These are phyloP conservation scores for Dufourea novaeangliae DNA, from an alignment of 1,140 invertebrate genomes.

Conservation along the genomic window DNA sequence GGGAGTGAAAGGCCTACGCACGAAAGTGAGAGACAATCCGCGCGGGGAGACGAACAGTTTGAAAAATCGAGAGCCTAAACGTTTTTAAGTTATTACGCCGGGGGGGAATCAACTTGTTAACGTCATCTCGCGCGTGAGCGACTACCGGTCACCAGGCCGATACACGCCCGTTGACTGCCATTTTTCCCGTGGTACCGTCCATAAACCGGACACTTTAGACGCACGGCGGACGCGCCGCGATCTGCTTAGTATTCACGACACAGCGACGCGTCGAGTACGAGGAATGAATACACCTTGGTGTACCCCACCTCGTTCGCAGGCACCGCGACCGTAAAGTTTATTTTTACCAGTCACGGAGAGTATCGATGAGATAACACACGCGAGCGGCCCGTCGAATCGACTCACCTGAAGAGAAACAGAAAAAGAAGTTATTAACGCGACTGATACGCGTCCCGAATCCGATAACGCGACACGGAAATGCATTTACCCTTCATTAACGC, in stretches of 20 bases:
- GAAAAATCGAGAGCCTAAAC: constrained; percentile 31
- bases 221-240: constrained; percentile 42
- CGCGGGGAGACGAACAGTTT: background rate
- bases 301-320: background rate
- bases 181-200: constrained; percentile 68
- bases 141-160: constrained; percentile 58
- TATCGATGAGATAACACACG: constrained; percentile 55
- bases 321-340: constrained; percentile 47
- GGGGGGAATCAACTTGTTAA: constrained; percentile 55
- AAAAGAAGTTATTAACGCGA: constrained; percentile 17
- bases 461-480: constrained; percentile 37
- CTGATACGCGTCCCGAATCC: constrained; percentile 21
- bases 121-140: constrained; percentile 59
- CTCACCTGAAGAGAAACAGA: no score
- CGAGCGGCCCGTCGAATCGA: no score
- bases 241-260: constrained; percentile 71
- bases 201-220: constrained; percentile 76
- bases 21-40: constrained; percentile 28
- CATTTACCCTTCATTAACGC: constrained; percentile 24
- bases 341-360: constrained; percentile 52
- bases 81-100: constrained; percentile 47
- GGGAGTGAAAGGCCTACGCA: constrained; percentile 21
- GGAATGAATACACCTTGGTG: constrained; percentile 56
- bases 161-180: constrained; percentile 54
- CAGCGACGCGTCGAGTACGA: constrained; percentile 50